A percentile compares a stretch with the other conserved stretches of the same genome.
phyloP scores from a whole-genome alignment of 2,888 invertebrate species.

The Drosophila anceps region DNA sequence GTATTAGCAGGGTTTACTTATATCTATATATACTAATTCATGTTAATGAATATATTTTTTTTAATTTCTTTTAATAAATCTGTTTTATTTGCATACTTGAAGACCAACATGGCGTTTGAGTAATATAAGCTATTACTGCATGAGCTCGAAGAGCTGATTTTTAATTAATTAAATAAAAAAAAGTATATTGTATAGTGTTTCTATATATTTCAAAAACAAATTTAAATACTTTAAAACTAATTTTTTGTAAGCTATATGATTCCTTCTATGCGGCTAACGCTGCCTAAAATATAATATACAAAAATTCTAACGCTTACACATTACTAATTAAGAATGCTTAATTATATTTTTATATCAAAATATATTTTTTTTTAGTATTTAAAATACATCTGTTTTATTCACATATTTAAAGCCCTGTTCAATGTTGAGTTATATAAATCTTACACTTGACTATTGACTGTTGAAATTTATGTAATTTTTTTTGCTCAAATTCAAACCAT shows the following conservation, averaged over 20 bases:
- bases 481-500: neutral
- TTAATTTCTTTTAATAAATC: neutral
- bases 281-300: neutral
- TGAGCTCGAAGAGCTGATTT: neutral
- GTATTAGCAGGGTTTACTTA: neutral
- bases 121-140: neutral
- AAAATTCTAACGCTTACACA: too few species aligned
- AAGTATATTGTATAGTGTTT: too few species aligned
- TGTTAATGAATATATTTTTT: neutral
- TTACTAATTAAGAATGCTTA: too few species aligned
- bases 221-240: too few species aligned
- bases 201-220: too few species aligned
- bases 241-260: neutral
- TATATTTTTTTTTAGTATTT: neutral
- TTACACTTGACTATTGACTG: neutral
- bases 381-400: neutral
- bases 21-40: neutral
- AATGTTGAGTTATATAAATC: slow-evolving; percentile 18
- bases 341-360: neutral
- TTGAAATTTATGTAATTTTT: slow-evolving; percentile 1
- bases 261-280: neutral
- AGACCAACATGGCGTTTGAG: neutral
- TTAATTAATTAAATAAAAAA: too few species aligned
- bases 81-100: neutral
- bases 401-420: neutral